Evolutionary conservation across 92 coral and sea anemone genomes (phyloP).

Genomic region (Metridium senile): DNA sequence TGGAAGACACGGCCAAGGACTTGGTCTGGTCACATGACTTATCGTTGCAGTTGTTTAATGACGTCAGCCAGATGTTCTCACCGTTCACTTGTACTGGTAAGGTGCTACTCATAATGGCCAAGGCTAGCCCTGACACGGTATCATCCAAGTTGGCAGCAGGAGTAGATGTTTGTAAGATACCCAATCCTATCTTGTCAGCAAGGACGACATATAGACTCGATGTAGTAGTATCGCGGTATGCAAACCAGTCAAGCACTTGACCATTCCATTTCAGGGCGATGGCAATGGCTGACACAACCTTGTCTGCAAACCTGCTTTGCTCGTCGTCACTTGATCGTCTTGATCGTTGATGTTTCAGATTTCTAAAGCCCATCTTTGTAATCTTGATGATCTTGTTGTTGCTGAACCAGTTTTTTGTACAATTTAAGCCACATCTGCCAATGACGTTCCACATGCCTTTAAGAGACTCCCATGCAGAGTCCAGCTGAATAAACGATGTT

Average conservation of each 20-base stretch:
- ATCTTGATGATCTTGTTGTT: constrained; percentile 22
- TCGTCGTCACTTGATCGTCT: constrained; percentile 36
- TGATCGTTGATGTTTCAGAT: neutral
- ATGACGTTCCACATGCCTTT: constrained; percentile 70
- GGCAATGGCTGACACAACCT: constrained; percentile 45
- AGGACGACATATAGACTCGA: constrained; percentile 17
- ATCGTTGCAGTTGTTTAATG: constrained; percentile 47
- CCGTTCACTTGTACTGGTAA: constrained; percentile 45
- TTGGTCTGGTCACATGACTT: constrained; percentile 43
- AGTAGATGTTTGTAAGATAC: constrained; percentile 12
- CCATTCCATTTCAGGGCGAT: constrained; percentile 38
- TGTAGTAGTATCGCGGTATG: constrained; percentile 34
- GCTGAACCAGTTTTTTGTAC: constrained; percentile 17
- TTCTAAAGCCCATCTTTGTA: constrained; percentile 27
- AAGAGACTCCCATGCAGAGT: constrained; percentile 59
- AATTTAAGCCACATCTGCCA: constrained; percentile 35
- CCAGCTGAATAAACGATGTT: constrained; percentile 35
- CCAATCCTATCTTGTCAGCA: constrained; percentile 48
- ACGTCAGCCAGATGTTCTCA: constrained; percentile 45
- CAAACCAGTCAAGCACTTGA: constrained; percentile 45
- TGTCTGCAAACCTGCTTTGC: constrained; percentile 47
- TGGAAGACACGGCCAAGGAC: constrained; percentile 42
- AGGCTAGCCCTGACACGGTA: constrained; percentile 15
- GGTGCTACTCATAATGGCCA: constrained; percentile 30
- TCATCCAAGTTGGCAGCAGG: constrained; percentile 29